Conservation (phyloP, 2,113 vertebrate species). For the Mystacornis crossleyi region DNA sequence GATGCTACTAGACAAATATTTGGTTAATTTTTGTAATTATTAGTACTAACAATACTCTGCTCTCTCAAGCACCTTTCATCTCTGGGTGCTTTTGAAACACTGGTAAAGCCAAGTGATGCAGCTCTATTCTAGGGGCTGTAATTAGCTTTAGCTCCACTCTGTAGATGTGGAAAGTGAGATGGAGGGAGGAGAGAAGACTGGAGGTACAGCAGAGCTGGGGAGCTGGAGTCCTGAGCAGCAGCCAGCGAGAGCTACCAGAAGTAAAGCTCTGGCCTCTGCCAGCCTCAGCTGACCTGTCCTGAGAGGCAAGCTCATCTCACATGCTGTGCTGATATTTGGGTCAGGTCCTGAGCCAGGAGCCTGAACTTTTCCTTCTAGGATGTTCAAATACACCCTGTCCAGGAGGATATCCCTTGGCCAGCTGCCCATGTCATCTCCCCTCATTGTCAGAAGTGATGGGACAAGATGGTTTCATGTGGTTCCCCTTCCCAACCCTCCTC, state of each 20-base stretch:
- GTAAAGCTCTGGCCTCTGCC: neutral
- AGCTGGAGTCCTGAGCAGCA: neutral
- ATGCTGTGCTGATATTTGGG: neutral
- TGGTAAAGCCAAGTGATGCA: neutral
- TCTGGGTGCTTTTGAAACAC: neutral
- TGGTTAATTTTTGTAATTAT: slow-evolving; percentile 61
- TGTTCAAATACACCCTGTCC: neutral
- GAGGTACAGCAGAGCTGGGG: neutral
- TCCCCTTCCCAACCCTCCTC: neutral
- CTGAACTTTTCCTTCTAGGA: neutral
- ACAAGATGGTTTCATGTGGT: neutral
- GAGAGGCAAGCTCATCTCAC: neutral
- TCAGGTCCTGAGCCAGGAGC: neutral
- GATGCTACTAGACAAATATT: slow-evolving; percentile 55
- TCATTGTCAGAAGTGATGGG: neutral
- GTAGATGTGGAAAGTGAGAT: neutral
- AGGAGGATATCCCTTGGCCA: neutral
- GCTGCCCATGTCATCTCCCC: neutral
- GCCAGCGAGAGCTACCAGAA: neutral
- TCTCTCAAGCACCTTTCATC: slow-evolving; percentile 40
- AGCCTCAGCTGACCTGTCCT: neutral
- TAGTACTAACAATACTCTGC: slow-evolving; percentile 43
- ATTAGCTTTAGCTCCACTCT: neutral
- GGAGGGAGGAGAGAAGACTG: rapidly evolving
- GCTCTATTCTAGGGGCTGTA: neutral